Evolutionary conservation across 2,113 vertebrate genomes (phyloP), one percentile per base, ranked within the genome.

Genomic region (Phalacrocorax carbo): DNA sequence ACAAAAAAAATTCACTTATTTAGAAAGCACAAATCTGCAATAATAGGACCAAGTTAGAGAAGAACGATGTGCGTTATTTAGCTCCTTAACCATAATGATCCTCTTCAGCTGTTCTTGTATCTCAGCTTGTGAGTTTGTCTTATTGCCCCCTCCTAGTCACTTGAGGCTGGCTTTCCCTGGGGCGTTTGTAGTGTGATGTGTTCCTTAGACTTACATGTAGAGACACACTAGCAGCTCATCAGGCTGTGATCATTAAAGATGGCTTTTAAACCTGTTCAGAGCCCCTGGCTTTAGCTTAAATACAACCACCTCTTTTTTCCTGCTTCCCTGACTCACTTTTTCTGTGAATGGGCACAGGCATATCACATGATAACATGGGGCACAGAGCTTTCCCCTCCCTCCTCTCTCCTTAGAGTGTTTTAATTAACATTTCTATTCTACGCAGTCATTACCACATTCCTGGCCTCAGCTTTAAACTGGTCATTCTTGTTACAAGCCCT

Each of bases 401-500:
- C 69, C 68, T 84, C 69, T 75, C 42, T 93, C 73, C 87, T 94
- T 65, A 54, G 40, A 95, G 62, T 76, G 85, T 86, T 97, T 96
- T 96, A 97, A 97, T 97, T 94, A 96, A 96, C 96, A 96, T 96
- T 96, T 90, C 90, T 93, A 90, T 93, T 94, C 80, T 54, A 85
- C 15, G 5, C 36, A 16, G 90, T 97, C 96, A 97, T 97, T 97
- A 97, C 96, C 96, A 96, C 96, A 96, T 97, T 97, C 96, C 93
- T 96, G 93, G 87, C 82, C 88, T 88, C 15, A 16, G 75, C 90
- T 95, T 96, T 96, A 94, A 95, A 95, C 90, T 94, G 92, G 93
- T 70, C 94, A 82, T 88, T 96, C 96, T 93, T 49, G 78, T 96
- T 96, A 97, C 93, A 82, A 96, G 94, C 92, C 96, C 96, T 97